These are phyloP conservation scores for Dolichotis patagonum DNA, from an alignment of 2,113 vertebrate species.

Conservation along the genomic window DNA sequence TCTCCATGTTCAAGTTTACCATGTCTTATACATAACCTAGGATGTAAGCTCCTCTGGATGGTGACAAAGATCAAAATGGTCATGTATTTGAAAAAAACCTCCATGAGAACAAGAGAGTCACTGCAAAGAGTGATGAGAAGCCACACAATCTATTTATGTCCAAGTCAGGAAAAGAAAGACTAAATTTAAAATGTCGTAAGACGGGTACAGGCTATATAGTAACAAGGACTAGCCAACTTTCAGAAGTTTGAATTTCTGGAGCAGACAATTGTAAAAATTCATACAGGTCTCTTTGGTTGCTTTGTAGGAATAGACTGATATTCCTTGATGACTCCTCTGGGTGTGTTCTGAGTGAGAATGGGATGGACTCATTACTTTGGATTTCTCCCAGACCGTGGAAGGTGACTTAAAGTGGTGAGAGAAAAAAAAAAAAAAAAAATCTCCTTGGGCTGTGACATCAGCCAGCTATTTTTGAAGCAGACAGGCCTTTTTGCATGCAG, in stretches of 20 bases:
- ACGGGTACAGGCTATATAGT: background rate
- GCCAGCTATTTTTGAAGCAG: conserved; percentile 7
- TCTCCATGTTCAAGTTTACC: background rate
- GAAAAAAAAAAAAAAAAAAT: background rate
- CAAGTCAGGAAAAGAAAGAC: conserved; percentile 34
- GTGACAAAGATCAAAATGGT: background rate
- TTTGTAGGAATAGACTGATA: background rate
- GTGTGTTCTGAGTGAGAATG: background rate
- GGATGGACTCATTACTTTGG: background rate
- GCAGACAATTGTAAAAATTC: background rate
- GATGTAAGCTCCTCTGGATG: background rate
- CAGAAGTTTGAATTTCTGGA: background rate
- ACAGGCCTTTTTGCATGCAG: conserved; percentile 26
- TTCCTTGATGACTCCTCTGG: background rate
- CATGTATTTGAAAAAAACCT: conserved; percentile 7
- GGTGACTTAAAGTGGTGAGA: background rate
- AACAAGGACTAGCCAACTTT: background rate
- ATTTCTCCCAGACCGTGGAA: background rate
- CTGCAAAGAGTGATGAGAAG: background rate
- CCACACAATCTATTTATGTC: background rate
- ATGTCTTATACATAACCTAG: background rate
- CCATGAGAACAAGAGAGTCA: background rate
- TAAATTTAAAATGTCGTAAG: background rate
- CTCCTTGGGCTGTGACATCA: background rate
- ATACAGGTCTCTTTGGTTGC: background rate